phyloP scores from a whole-genome alignment of 23 tunicate species.

The Phallusia fumigata region DNA sequence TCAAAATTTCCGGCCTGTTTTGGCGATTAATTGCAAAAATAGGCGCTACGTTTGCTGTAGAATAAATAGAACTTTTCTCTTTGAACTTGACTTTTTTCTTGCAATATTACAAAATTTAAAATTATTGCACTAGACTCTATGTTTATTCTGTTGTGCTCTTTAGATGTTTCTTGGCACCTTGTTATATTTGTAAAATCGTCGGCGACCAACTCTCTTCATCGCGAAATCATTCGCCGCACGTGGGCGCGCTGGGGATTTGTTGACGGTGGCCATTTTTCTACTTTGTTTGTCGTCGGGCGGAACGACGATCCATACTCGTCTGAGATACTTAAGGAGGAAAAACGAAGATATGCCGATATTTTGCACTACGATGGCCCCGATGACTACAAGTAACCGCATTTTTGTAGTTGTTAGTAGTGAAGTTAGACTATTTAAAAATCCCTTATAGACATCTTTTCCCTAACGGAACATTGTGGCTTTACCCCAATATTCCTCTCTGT shows the following conservation, averaged over 20 bases:
- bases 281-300: constrained; percentile 27
- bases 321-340: constrained; percentile 9
- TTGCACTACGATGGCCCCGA: constrained; percentile 47
- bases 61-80: too few species aligned
- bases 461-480: too few species aligned
- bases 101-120: too few species aligned
- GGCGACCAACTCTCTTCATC: not conserved
- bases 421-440: too few species aligned
- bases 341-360: constrained; percentile 16
- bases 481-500: too few species aligned
- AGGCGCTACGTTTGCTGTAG: too few species aligned
- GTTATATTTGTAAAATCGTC: constrained; percentile 27
- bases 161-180: constrained; percentile 18
- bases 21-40: too few species aligned
- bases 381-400: constrained; percentile 24
- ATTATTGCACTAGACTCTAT: too few species aligned
- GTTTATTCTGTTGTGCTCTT: not conserved
- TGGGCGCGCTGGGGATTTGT: constrained; percentile 33
- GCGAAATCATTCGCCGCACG: constrained; percentile 29
- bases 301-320: not conserved
- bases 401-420: too few species aligned
- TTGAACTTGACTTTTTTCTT: too few species aligned
- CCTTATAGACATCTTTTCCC: too few species aligned
- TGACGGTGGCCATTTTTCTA: constrained; percentile 17
- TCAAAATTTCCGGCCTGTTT: too few species aligned